Evolutionary conservation across 2,797 vertebrate genomes (phyloP), one percentile per base, ranked within the genome.

Genomic region (Buphagus erythrorhynchus): DNA sequence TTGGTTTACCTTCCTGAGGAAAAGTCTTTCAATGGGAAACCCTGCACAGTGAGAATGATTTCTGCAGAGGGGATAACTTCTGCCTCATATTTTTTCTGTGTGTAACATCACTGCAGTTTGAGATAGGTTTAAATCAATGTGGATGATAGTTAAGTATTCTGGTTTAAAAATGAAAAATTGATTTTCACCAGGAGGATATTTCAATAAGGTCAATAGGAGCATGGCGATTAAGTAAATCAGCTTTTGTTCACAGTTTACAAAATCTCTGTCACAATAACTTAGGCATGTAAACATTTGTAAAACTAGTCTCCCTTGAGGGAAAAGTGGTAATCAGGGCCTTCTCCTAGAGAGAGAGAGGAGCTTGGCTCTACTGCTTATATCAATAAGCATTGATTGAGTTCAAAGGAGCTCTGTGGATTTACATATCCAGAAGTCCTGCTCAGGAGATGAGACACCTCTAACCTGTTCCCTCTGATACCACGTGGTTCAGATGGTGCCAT

Each of bases 121-220:
- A 96, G 89, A 81, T 77, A 62, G 58, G 75, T 97, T 91, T 88
- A 95, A 96, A 94, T 97, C 95, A 95, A 97, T 96, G 89, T 10
- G 35, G 69, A 86, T 95, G 82, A 96, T 91, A 95, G 96, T 97
- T 97, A 97, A 96, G 96, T 61, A 95, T 86, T 93, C 84, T 88
- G 29, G 52, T 93, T 94, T 93, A 93, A 96, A 95, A 97, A 97
- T 73, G 43, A 81, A 95, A 90, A 93, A 95, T 95, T 95, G 68
- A 95, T 97, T 97, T 97, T 93, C 84, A 91, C 83, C 52, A 66
- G 74, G 55, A 95, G 73, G 65, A 75, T 83, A 81, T 95, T 95
- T 95, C 93, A 94, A 28, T 93, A 93, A 95, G 95, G 84, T 95
- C 87, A 84, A 21, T 35, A 40, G 46, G 21, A 11, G 26, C 29